Conservation (phyloP, 2,888 invertebrate species). For the Zonitis immaculata region DNA sequence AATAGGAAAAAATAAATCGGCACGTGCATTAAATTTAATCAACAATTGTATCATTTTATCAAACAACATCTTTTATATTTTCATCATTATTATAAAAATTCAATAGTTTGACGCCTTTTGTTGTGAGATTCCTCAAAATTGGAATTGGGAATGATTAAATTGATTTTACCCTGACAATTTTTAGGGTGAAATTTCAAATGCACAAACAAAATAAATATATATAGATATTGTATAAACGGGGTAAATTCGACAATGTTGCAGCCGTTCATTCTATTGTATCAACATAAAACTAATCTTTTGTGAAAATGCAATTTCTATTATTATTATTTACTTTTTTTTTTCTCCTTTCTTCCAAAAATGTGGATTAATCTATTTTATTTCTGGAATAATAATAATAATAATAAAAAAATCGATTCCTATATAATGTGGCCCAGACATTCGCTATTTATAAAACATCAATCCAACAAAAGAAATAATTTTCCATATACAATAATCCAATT, state of each 20-base stretch:
- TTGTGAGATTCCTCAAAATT: constrained; percentile 32
- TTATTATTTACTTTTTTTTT: not conserved
- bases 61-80: constrained; percentile 6
- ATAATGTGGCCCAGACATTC: constrained; percentile 19
- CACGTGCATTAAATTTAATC: constrained; percentile 11
- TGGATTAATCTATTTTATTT: constrained; percentile 13
- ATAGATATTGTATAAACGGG: constrained; percentile 28
- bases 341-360: not conserved
- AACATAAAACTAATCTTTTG: constrained; percentile 12
- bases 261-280: constrained; percentile 21
- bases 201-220: constrained; percentile 36
- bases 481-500: constrained; percentile 3
- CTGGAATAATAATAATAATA: too few relatives aligned
- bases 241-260: constrained; percentile 34
- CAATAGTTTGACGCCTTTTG: constrained; percentile 27
- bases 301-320: constrained; percentile 3
- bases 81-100: constrained; percentile 29
- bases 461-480: constrained; percentile 1
- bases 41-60: not conserved
- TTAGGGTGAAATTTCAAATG: constrained; percentile 35
- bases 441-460: constrained; percentile 5
- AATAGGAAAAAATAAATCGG: constrained; percentile 28
- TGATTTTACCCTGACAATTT: constrained; percentile 25
- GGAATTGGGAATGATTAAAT: constrained; percentile 33
- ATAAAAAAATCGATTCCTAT: too few relatives aligned